Evolutionary conservation across 2,113 vertebrate genomes (phyloP), one percentile per base, ranked within the genome.

Genomic region (Ascaphus truei): DNA sequence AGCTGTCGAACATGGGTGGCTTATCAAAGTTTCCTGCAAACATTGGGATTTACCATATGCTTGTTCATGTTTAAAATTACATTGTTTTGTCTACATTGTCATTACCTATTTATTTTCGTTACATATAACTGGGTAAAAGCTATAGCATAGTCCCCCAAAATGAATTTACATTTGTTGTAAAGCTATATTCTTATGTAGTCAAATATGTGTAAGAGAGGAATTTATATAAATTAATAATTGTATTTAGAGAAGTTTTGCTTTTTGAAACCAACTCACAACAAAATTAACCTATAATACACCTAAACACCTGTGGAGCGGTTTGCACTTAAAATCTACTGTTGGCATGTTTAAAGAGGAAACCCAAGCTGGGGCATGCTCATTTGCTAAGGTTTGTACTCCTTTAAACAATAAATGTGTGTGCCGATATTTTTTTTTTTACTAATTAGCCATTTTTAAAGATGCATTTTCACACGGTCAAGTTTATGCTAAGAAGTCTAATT

Each of bases 301-400:
- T 25, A 64, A 64, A 27, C 62, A 52, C 47, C 45, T 51, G 62
- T 8, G n/a, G 62, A 37, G 62, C 3, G n/a, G n/a, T 5, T 51
- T 64, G 47, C 13, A 36, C 47, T 37, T 64, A 26, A 51, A 51
- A 30, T 26, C 31, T 27, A 6, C 15, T 41, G 43, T 25, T 64
- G 30, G 47, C 23, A 34, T 52, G 15, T 64, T 63, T 64, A 64
- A 52, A 64, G 22, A 52, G 62, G 62, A 64, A 64, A 15, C 16
- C 22, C 47, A 51, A 64, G 47, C 62, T 64, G 62, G 52, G 47
- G 31, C 47, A 37, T 27, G 23, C 62, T 52, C 47, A 64, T 64
- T 64, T 51, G 37, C 11, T 16, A 37, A 52, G 31, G 25, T 36
- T 63, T n/a, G 18, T 64, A 34, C 10, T 10, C 18, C 8, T 16